These are phyloP conservation scores for Hirtodrosophila trivittata DNA, from an alignment of 2,888 invertebrate species.

Conservation along the genomic window DNA sequence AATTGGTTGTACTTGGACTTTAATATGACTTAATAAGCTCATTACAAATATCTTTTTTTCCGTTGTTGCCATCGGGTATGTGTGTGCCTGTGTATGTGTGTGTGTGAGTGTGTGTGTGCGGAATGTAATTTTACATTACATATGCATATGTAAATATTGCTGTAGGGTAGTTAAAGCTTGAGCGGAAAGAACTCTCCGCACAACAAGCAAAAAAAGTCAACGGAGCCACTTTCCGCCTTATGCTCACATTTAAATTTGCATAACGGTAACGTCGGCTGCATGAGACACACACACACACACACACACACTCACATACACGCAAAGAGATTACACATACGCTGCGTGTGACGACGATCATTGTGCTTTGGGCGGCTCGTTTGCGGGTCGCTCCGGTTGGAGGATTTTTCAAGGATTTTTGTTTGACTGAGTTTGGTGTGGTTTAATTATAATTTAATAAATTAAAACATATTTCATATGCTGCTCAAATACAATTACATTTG, in stretches of 20 bases:
- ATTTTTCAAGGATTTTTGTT: slow-evolving; percentile 4
- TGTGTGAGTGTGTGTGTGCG: slow-evolving; percentile 16
- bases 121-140: slow-evolving; percentile 60
- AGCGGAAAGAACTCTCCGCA: slow-evolving; percentile 11
- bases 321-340: slow-evolving; percentile 37
- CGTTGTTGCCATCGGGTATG: slow-evolving; percentile 1
- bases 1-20: slow-evolving; percentile 78
- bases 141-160: slow-evolving; percentile 40
- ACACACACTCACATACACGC: slow-evolving; percentile 8
- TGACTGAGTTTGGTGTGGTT: slow-evolving; percentile 31
- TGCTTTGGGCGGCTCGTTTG: slow-evolving; percentile 42
- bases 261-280: slow-evolving; percentile 57
- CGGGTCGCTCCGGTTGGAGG: slow-evolving; percentile 20
- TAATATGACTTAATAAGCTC: slow-evolving; percentile 79
- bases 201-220: slow-evolving; percentile 19
- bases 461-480: slow-evolving; percentile 72
- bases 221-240: slow-evolving; percentile 45
- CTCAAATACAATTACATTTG: slow-evolving; percentile 70
- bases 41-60: slow-evolving; percentile 62
- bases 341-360: slow-evolving; percentile 31
- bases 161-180: slow-evolving; percentile 24
- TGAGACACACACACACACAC: background rate
- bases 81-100: slow-evolving; percentile 18
- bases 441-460: slow-evolving; percentile 73
- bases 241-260: slow-evolving; percentile 67